Evolutionary conservation across 2,888 invertebrate genomes (phyloP).

Genomic region (Dicycla oo): DNA sequence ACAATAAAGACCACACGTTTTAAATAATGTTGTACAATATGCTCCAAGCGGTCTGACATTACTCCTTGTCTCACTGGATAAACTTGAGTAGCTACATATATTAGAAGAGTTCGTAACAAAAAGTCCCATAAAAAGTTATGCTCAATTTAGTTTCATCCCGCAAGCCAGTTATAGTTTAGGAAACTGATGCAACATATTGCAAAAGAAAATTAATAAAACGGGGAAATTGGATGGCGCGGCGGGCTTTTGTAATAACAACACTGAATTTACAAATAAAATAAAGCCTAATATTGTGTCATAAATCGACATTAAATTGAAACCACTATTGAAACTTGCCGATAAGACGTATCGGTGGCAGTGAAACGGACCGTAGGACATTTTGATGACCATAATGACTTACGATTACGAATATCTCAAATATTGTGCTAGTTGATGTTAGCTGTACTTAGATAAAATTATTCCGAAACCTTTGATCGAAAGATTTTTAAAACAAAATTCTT

Average conservation of each 20-base stretch:
- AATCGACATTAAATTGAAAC: conserved; percentile 6
- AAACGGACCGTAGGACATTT: background rate
- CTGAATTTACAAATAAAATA: conserved; percentile 52
- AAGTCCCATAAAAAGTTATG: conserved; percentile 86
- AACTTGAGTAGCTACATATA: conserved; percentile 72
- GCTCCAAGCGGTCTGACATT: conserved; percentile 24
- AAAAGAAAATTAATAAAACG: conserved; percentile 85
- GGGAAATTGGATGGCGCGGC: conserved; percentile 72
- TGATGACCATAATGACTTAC: no score
- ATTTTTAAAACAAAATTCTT: background rate
- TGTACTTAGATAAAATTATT: background rate
- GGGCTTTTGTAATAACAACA: conserved; percentile 51
- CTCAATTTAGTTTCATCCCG: conserved; percentile 82
- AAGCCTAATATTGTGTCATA: conserved; percentile 2
- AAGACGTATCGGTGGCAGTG: background rate
- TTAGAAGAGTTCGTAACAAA: conserved; percentile 79
- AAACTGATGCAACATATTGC: conserved; percentile 87
- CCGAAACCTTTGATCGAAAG: background rate
- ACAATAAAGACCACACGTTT: conserved; percentile 5
- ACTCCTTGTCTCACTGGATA: conserved; percentile 50
- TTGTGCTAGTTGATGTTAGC: background rate
- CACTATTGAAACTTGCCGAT: conserved; percentile 1
- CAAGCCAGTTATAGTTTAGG: conserved; percentile 82
- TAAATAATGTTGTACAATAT: conserved; percentile 19
- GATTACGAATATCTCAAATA: no score